A percentile compares a stretch with the other conserved stretches of the same genome.
These are phyloP conservation scores for Ricordea florida DNA, from an alignment of 92 coral and sea anemone genomes.

Conservation along the genomic window DNA sequence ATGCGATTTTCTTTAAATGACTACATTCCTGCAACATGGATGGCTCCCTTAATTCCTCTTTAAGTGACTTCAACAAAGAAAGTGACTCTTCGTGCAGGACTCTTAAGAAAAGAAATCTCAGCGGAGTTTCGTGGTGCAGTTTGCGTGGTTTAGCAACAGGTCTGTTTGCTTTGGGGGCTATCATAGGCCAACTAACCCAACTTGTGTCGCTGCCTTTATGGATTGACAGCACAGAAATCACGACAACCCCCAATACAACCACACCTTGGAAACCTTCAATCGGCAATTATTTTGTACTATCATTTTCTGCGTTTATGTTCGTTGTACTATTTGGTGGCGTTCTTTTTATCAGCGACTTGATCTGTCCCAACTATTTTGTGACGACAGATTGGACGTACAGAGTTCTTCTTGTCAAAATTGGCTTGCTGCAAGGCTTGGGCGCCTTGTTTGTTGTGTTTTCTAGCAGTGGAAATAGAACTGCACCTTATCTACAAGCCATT, in stretches of 20 bases:
- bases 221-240: conserved; percentile 63
- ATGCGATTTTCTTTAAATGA: too few relatives aligned
- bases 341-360: not conserved
- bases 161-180: conserved; percentile 47
- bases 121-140: not conserved
- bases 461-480: conserved; percentile 79
- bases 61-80: too few relatives aligned
- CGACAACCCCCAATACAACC: not conserved
- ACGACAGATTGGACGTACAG: conserved; percentile 24
- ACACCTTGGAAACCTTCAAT: conserved; percentile 9
- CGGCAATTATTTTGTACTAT: conserved; percentile 80
- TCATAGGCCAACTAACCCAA: conserved; percentile 77
- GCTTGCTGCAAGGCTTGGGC: conserved; percentile 1
- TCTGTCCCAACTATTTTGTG: not conserved
- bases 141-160: conserved; percentile 39
- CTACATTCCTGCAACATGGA: too few relatives aligned
- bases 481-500: conserved; percentile 90
- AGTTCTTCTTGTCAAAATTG: not conserved
- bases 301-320: conserved; percentile 71
- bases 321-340: conserved; percentile 73
- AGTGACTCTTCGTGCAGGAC: not conserved
- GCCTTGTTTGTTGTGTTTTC: conserved; percentile 69
- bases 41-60: too few relatives aligned
- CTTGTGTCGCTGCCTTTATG: conserved; percentile 76
- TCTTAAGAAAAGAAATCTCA: not conserved